These are phyloP conservation scores for Luehdorfia chinensis DNA, from an alignment of 1,140 invertebrate genomes.

Conservation along the genomic window DNA sequence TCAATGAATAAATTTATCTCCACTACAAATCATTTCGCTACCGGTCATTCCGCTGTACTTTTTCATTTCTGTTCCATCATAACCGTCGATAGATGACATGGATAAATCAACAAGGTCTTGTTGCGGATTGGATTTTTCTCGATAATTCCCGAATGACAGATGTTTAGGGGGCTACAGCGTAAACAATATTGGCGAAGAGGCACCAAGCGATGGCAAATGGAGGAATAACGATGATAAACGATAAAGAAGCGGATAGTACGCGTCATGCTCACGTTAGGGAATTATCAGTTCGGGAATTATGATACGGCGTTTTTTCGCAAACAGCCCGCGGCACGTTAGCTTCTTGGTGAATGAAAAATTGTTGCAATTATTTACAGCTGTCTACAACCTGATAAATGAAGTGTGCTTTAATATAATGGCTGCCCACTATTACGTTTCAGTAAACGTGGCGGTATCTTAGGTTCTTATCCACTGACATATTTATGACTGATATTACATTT, in stretches of 20 bases:
- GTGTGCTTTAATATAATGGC: constrained; percentile 6
- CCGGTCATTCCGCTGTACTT: not conserved
- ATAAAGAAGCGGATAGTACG: constrained; percentile 3
- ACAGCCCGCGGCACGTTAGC: not conserved
- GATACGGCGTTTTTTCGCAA: constrained; percentile 12
- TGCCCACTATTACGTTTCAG: constrained; percentile 11
- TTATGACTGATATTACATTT: too few species aligned
- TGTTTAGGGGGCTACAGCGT: not conserved
- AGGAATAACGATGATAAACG: constrained; percentile 8
- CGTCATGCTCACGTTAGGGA: constrained; percentile 3
- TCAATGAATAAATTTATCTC: constrained; percentile 8
- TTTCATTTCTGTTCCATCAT: too few species aligned
- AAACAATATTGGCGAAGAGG: not conserved
- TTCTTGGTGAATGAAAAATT: constrained; percentile 11
- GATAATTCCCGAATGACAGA: constrained; percentile 6
- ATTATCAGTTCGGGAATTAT: constrained; percentile 14
- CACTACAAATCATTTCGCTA: not conserved
- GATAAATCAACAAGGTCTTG: not conserved
- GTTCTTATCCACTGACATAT: constrained; percentile 1
- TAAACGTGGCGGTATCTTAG: not conserved
- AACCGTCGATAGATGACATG: not conserved
- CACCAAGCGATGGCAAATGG: constrained; percentile 7
- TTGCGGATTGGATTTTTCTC: too few species aligned
- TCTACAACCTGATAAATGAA: constrained; percentile 10
- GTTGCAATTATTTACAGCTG: constrained; percentile 15